These are phyloP conservation scores for Trissolcus brochymenae DNA, from an alignment of 2,888 invertebrate species.

Conservation along the genomic window DNA sequence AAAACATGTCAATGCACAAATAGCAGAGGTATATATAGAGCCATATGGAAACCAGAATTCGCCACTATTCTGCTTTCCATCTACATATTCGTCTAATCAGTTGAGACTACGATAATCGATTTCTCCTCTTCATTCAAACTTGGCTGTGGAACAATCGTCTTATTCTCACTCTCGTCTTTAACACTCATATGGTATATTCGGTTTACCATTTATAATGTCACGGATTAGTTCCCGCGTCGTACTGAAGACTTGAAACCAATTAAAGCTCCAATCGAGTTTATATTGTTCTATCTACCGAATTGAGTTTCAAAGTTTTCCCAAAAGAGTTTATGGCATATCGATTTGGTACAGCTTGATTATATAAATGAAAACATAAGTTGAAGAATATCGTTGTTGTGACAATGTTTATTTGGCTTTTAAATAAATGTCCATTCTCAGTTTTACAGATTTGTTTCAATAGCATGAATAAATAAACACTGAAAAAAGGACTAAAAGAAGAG, in stretches of 20 bases:
- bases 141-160: constrained; percentile 39
- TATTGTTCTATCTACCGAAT: constrained; percentile 38
- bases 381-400: too few species aligned
- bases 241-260: constrained; percentile 39
- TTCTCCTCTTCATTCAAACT: constrained; percentile 38
- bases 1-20: constrained; percentile 35
- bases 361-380: too few species aligned
- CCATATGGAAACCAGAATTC: constrained; percentile 33
- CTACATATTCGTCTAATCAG: constrained; percentile 52
- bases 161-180: constrained; percentile 22
- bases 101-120: constrained; percentile 41
- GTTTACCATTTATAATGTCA: constrained; percentile 43
- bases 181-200: constrained; percentile 28
- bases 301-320: constrained; percentile 27
- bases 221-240: constrained; percentile 38
- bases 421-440: too few species aligned
- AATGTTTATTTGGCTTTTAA: too few species aligned
- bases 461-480: too few species aligned
- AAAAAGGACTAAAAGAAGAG: too few species aligned
- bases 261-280: constrained; percentile 46
- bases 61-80: constrained; percentile 30
- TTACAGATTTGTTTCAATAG: too few species aligned
- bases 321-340: too few species aligned
- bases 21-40: constrained; percentile 10
- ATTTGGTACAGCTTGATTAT: constrained; percentile 3